Conservation (phyloP, 2,888 invertebrate species). For the Panzeria rudis region DNA sequence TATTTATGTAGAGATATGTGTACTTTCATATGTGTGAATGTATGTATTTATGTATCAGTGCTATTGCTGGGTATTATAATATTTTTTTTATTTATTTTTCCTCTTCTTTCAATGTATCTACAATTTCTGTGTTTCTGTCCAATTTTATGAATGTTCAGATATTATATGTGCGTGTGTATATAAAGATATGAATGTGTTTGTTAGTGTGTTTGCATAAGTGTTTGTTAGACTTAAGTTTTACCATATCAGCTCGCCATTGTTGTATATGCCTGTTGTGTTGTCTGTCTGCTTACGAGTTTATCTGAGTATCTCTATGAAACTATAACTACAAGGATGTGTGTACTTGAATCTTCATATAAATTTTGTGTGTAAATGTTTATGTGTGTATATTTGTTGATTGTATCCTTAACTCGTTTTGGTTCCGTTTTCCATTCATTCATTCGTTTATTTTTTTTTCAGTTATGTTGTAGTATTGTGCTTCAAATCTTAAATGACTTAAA, state of each 20-base stretch:
- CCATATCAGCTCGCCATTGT: conserved; percentile 18
- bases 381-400: conserved; percentile 69
- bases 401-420: conserved; percentile 60
- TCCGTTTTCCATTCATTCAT: conserved; percentile 52
- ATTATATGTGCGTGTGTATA: conserved; percentile 34
- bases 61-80: conserved; percentile 17
- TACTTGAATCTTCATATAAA: conserved; percentile 30
- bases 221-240: conserved; percentile 7
- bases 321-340: neutral
- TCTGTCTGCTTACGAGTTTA: conserved; percentile 33
- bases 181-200: neutral
- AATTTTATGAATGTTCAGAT: conserved; percentile 55
- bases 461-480: conserved; percentile 34
- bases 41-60: neutral
- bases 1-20: neutral
- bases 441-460: conserved; percentile 9
- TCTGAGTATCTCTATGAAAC: conserved; percentile 23
- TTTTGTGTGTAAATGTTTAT: conserved; percentile 40
- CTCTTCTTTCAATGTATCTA: conserved; percentile 33
- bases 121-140: conserved; percentile 57
- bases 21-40: neutral
- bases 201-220: conserved; percentile 1
- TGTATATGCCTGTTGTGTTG: conserved; percentile 13
- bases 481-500: conserved; percentile 79
- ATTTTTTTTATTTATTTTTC: neutral